Percentiles rank a stretch among this genome's conserved stretches.
Evolutionary conservation across 2,888 invertebrate species (phyloP).

Genomic region (Apotomis turbidana): DNA sequence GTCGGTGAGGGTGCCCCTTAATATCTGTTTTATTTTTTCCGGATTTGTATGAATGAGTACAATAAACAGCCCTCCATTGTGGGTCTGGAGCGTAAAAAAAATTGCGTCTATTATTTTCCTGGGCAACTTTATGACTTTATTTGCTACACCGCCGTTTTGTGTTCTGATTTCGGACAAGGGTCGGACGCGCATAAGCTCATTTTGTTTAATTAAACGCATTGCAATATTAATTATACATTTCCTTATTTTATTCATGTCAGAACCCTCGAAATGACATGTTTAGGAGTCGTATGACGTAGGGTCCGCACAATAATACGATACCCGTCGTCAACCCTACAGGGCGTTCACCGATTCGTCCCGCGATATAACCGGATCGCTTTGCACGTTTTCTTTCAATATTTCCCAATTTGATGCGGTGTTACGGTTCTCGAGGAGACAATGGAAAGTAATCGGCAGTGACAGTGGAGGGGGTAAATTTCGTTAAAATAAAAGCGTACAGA

Average conservation of each 20-base stretch:
- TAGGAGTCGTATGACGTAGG: conserved; percentile 3
- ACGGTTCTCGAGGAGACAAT: conserved; percentile 72
- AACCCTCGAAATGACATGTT: not conserved
- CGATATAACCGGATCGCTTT: conserved; percentile 68
- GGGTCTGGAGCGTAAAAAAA: conserved; percentile 66
- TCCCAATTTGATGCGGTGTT: conserved; percentile 79
- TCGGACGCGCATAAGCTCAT: conserved; percentile 27
- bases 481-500: conserved; percentile 83
- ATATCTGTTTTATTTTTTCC: conserved; percentile 83
- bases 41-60: conserved; percentile 77
- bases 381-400: conserved; percentile 81
- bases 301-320: conserved; percentile 27
- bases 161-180: conserved; percentile 39
- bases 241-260: not conserved
- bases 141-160: conserved; percentile 54
- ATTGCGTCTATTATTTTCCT: conserved; percentile 72
- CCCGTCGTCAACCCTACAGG: conserved; percentile 47
- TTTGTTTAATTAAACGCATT: conserved; percentile 37
- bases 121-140: conserved; percentile 77
- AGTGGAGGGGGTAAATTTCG: conserved; percentile 80
- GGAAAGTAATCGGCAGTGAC: conserved; percentile 81
- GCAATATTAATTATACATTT: conserved; percentile 17
- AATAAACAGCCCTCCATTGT: conserved; percentile 75
- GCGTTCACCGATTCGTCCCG: conserved; percentile 55
- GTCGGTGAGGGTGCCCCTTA: conserved; percentile 66